phyloP scores from a whole-genome alignment of 2,797 vertebrate genomes.

The Bradypodion pumilum region DNA sequence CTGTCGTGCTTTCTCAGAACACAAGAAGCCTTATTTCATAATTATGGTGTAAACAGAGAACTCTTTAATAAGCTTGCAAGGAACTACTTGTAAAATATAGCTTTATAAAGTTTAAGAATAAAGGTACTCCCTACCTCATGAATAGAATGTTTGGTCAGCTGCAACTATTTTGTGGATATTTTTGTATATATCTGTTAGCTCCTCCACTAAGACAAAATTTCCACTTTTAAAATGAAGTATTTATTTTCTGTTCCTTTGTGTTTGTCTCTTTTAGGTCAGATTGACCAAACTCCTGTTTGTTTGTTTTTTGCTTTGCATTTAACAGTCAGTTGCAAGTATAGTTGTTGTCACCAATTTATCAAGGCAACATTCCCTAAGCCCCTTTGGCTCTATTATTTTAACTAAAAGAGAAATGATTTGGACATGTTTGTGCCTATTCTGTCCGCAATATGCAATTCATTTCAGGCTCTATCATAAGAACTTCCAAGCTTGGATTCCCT shows the following conservation, averaged over 20 bases:
- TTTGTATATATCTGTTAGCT: neutral
- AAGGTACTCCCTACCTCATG: neutral
- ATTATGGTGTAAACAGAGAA: slow-evolving; percentile 45
- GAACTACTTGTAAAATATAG: slow-evolving; percentile 3
- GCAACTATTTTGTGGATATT: neutral
- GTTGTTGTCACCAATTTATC: too few species aligned
- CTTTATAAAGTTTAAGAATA: slow-evolving; percentile 21
- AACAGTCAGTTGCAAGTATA: too few species aligned
- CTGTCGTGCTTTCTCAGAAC: slow-evolving; percentile 43
- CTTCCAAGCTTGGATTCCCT: too few species aligned
- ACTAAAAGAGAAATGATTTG: neutral
- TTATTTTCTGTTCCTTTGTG: neutral
- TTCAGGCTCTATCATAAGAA: neutral
- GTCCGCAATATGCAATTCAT: neutral
- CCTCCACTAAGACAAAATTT: neutral
- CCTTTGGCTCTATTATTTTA: neutral
- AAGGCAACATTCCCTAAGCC: too few species aligned
- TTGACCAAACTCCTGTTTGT: too few species aligned
- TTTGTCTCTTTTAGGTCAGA: neutral
- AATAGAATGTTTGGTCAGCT: slow-evolving; percentile 7
- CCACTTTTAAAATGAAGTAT: neutral
- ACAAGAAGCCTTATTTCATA: slow-evolving; percentile 38
- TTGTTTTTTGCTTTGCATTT: too few species aligned
- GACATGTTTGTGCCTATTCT: neutral
- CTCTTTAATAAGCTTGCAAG: slow-evolving; percentile 8